Percentiles rank a stretch among this genome's conserved stretches.
These are phyloP conservation scores for Echinometra lucunter DNA, from an alignment of 53 echinoderm and acorn worm species.

Conservation along the genomic window DNA sequence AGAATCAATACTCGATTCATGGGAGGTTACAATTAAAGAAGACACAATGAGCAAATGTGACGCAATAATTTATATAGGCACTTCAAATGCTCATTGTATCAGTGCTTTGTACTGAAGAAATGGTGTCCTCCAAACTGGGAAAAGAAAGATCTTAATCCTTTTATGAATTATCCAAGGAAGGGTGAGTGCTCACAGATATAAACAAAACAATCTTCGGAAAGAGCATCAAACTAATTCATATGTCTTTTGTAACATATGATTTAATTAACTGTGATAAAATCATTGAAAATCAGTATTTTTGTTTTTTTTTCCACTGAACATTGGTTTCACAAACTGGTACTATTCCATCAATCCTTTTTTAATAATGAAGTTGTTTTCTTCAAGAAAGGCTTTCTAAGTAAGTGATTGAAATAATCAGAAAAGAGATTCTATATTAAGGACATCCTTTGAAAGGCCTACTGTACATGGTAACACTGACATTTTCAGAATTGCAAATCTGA, in stretches of 20 bases:
- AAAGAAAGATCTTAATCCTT: slow-evolving; percentile 30
- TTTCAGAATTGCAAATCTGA: not conserved
- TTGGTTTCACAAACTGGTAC: too few species aligned
- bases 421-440: too few species aligned
- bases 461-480: too few species aligned
- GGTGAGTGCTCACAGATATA: not conserved
- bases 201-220: not conserved
- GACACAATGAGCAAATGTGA: not conserved
- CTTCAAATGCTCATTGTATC: not conserved
- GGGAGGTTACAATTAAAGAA: not conserved
- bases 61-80: slow-evolving; percentile 6
- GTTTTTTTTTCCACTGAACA: not conserved
- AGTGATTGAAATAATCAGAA: too few species aligned
- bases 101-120: not conserved
- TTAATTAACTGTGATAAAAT: not conserved
- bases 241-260: not conserved
- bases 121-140: slow-evolving; percentile 5
- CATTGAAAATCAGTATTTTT: too few species aligned
- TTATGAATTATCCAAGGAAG: not conserved
- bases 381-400: too few species aligned
- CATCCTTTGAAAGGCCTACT: too few species aligned
- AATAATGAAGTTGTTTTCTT: too few species aligned
- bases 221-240: not conserved
- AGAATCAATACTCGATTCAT: not conserved
- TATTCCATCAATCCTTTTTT: too few species aligned